These are phyloP conservation scores for Antedon bifida DNA, from an alignment of 35 echinoderm and acorn worm species.

Conservation along the genomic window DNA sequence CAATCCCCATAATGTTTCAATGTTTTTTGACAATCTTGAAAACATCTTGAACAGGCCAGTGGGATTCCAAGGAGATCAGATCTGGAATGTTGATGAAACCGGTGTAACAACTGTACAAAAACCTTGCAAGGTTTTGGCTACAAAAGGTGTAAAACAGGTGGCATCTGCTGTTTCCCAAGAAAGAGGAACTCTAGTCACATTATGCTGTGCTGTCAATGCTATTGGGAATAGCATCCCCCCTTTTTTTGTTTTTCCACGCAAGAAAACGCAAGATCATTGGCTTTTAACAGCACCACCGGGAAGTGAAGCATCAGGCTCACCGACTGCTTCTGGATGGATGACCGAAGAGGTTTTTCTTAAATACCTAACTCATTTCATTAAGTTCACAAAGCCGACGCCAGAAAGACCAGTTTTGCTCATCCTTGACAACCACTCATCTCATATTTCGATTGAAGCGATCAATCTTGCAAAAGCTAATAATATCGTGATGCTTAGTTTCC, in stretches of 20 bases:
- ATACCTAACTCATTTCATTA: slow-evolving; percentile 10
- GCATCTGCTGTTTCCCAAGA: not conserved
- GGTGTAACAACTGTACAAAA: slow-evolving; percentile 16
- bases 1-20: slow-evolving; percentile 1
- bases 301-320: not conserved
- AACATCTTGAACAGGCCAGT: not conserved
- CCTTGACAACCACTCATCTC: slow-evolving; percentile 14
- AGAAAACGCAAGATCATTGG: slow-evolving; percentile 12
- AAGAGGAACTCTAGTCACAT: slow-evolving; percentile 9
- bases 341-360: not conserved
- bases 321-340: slow-evolving; percentile 14
- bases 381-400: not conserved
- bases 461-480: slow-evolving; percentile 14
- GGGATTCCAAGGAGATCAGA: slow-evolving; percentile 8
- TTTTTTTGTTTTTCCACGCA: slow-evolving; percentile 18
- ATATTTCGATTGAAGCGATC: slow-evolving; percentile 13
- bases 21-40: slow-evolving; percentile 20
- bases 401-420: slow-evolving; percentile 14
- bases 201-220: slow-evolving; percentile 6
- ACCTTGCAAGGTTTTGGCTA: no score
- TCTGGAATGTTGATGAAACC: slow-evolving; percentile 24
- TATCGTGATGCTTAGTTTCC: slow-evolving; percentile 1
- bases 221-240: slow-evolving; percentile 5
- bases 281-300: slow-evolving; percentile 4
- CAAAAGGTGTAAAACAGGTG: slow-evolving; percentile 7